Conservation (phyloP, 2,113 vertebrate genomes). For the rat (Rattus norvegicus) region GRCr8 NC_086020.1:198440501-198441000, state of each 20-base stretch:
- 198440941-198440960: constrained; percentile 6
- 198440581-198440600: neutral
- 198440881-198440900: neutral
- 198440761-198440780: neutral
- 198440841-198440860: no score
- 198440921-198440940: constrained; percentile 24
- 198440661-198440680: constrained; percentile 21
- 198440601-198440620: constrained; percentile 18
- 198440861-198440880: constrained; percentile 1
- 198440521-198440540: neutral
- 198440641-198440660: neutral
- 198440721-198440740: neutral
- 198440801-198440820: neutral
- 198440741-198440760: neutral
- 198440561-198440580: neutral
- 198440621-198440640: neutral
- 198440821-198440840: neutral
- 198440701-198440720: neutral
- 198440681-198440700: neutral
- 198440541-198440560: neutral
- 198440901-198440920: neutral
- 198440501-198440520: neutral
- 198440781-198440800: neutral
- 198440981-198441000: neutral
- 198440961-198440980: constrained; percentile 2